Evolutionary conservation across 2,797 vertebrate species (phyloP).

Genomic region (Garrulus glandarius): DNA sequence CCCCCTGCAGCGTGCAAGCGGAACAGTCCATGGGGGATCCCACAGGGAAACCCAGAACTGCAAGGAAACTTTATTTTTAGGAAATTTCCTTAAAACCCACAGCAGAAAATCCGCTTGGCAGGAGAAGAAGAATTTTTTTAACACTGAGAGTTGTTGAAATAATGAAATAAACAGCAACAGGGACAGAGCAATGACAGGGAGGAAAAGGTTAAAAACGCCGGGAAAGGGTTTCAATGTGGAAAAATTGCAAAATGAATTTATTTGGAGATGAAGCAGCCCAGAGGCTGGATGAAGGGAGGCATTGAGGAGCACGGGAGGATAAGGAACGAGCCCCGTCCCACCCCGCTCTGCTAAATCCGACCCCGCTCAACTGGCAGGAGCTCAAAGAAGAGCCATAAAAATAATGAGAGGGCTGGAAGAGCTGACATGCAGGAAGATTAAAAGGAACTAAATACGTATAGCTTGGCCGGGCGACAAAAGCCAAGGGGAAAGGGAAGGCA

Average conservation of each 20-base stretch:
- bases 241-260: background rate
- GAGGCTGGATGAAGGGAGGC: background rate
- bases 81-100: background rate
- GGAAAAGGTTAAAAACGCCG: background rate
- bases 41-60: background rate
- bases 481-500: constrained; percentile 21
- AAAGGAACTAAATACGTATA: constrained; percentile 5
- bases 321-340: background rate
- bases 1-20: rapidly evolving
- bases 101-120: background rate
- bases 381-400: constrained; percentile 47
- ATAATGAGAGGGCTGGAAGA: constrained; percentile 48
- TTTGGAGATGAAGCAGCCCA: background rate
- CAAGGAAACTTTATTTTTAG: background rate
- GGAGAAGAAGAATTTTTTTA: background rate
- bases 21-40: background rate
- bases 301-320: background rate
- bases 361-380: background rate
- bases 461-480: background rate
- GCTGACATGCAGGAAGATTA: constrained; percentile 31
- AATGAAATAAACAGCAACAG: background rate
- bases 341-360: background rate
- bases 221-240: background rate
- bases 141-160: background rate
- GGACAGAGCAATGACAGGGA: rapidly evolving